A percentile compares a stretch with the other conserved stretches of the same genome.
Conservation (phyloP, 1,140 invertebrate genomes). For the Sycophila sp. region DNA sequence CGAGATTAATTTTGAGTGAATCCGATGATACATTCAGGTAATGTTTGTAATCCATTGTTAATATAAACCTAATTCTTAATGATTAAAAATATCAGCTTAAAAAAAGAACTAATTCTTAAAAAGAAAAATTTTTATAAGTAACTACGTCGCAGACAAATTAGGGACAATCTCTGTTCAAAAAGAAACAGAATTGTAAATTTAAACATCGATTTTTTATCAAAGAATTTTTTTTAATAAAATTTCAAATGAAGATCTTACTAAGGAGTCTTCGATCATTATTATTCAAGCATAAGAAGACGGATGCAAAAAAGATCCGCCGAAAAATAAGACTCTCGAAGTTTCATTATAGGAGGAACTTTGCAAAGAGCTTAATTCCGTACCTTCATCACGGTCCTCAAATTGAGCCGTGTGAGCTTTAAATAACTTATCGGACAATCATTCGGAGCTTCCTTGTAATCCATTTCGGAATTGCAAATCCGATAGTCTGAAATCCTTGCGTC, state of each 20-base stretch:
- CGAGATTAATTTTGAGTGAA: too few species aligned
- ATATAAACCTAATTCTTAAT: too few species aligned
- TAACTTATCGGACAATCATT: constrained; percentile 23
- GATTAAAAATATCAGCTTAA: too few species aligned
- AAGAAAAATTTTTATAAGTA: too few species aligned
- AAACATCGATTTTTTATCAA: too few species aligned
- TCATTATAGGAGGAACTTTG: not conserved
- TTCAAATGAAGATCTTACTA: not conserved
- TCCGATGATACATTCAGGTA: too few species aligned
- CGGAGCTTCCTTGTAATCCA: not conserved
- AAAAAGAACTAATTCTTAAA: too few species aligned
- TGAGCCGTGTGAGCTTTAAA: constrained; percentile 24
- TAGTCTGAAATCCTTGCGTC: not conserved
- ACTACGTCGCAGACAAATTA: too few species aligned
- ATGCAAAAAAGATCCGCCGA: not conserved
- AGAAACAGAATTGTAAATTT: too few species aligned
- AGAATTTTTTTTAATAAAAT: too few species aligned
- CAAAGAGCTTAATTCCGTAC: not conserved
- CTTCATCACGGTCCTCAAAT: constrained; percentile 8
- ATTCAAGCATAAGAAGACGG: not conserved
- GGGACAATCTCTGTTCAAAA: too few species aligned
- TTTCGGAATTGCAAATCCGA: constrained; percentile 13
- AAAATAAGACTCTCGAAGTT: not conserved
- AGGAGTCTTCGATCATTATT: not conserved
- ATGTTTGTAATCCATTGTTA: too few species aligned